Base-by-base conservation (phyloP, 2,113 vertebrate genomes). In the Coreoperca whiteheadi region DNA sequence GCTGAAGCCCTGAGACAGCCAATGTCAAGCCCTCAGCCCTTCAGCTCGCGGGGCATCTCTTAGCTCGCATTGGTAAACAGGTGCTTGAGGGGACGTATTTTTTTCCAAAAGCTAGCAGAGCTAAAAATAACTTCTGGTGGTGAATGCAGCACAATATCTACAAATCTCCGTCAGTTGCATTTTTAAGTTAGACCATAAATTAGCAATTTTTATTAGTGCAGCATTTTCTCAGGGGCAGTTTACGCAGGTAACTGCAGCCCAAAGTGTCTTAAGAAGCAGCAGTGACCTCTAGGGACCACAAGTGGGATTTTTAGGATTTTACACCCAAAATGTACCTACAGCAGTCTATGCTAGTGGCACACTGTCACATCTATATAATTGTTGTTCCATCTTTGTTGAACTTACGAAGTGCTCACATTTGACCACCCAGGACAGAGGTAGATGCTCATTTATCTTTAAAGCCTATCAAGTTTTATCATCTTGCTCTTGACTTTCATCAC, bases 1-100 rank as follows among this genome's bases (percentile, higher is more conserved):
- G 37, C 37, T 51, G 56, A 88, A 69, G 53, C 59, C 21, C 71
- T 68, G 73, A 89, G 83, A 86, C 86, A 83, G 89, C 79, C 10
- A 6, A n/a, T 76, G 77, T 86, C 77, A 25, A 23, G 20, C 57
- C 54, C 32, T 68, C 34, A 30, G 74, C 37, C 64, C n/a, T 9
- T 32, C 43, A 4, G 53, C 32, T 59, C 51, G 2, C n/a, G 3
- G 77, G 84, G 65, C 41, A 16, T 78, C 82, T 74, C 66, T 21
- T 37, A 86, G 77, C 85, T 73, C 2, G 0, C 48, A 28, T 10
- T 66, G 65, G 80, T 63, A 48, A 85, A 69, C 80, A 72, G 60
- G 68, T 63, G 73, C 60, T 60, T 57, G 9, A 20, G n/a, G 64
- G n/a, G n/a, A n/a, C n/a, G n/a, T n/a, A n/a, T n/a, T n/a, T n/a